Base-by-base conservation (phyloP, 2,888 invertebrate genomes). In the Drosophila nr. medialis region DNA sequence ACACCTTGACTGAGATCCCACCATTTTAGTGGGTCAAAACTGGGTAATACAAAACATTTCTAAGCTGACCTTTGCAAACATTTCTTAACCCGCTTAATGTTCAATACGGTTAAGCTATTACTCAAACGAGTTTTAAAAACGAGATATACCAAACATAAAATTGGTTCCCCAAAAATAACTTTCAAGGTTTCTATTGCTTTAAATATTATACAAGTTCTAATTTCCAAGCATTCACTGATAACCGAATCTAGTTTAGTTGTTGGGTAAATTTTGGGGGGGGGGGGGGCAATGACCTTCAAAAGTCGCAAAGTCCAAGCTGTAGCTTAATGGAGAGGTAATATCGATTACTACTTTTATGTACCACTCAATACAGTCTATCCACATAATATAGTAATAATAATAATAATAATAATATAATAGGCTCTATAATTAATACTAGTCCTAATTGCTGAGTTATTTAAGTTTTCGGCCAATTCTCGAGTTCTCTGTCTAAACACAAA, bases 401-500 rank as follows among this genome's bases (percentile, higher is more conserved):
- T 50, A 42, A 38, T 32, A 48, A 42, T 49, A 32, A 36, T 51
- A 55, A 36, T 59, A 56, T 62, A 55, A 18, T 63, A 49, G 55
- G 40, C 21, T 29, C 21, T 53, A 30, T 36, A 40, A 60, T 34
- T 69, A 62, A 32, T 42, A 21, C 45, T 59, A 64, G 30, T 64
- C 50, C 45, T 61, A 63, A 38, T 63, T 58, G 11, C 55, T 71
- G 55, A 77, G 64, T 77, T 61, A 40, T 50, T 64, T 63, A 77
- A 77, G 64, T 42, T 61, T 64, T 48, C 60, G 60, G 72, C 60
- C 72, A 5, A 53, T 53, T 70, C 29, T 36, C 24, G 24, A 50
- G 2, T 36, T 36, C 21, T 29, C 40, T 45, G 40, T 36, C 15
- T n/a, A 59, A 36, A 32, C 49, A 54, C 15, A 54, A 64, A 34